Percentiles rank a stretch among this genome's conserved stretches.
Evolutionary conservation across 1,140 invertebrate species (phyloP).

Genomic region (Megathymus violae): DNA sequence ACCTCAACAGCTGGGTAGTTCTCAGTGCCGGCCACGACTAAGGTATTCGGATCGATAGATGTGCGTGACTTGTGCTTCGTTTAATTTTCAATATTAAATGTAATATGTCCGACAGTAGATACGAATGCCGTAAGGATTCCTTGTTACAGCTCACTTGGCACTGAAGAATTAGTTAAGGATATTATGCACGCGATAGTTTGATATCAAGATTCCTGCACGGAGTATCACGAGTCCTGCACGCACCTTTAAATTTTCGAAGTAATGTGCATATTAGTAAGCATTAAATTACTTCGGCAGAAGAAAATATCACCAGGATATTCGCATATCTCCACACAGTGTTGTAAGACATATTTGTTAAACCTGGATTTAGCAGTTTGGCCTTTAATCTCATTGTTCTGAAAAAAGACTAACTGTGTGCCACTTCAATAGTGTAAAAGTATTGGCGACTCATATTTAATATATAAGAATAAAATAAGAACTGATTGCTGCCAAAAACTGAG

Average conservation of each 20-base stretch:
- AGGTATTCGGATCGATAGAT: constrained; percentile 28
- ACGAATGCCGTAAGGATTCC: constrained; percentile 22
- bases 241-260: background rate
- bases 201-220: background rate
- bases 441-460: too few species aligned
- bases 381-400: too few species aligned
- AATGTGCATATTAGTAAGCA: too few species aligned
- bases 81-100: constrained; percentile 33
- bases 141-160: constrained; percentile 27
- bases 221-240: background rate
- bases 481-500: too few species aligned
- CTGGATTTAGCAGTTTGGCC: too few species aligned
- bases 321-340: too few species aligned
- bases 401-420: too few species aligned
- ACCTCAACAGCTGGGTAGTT: constrained; percentile 25
- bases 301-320: too few species aligned
- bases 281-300: too few species aligned
- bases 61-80: constrained; percentile 34
- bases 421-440: too few species aligned
- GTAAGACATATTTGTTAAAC: too few species aligned
- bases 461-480: too few species aligned
- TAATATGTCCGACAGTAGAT: constrained; percentile 29
- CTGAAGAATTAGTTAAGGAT: constrained; percentile 14
- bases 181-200: constrained; percentile 17
- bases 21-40: constrained; percentile 24